Percentiles rank a stretch among this genome's conserved stretches.
Conservation (phyloP, 2,888 invertebrate species). For the Strigamia maritima region DNA sequence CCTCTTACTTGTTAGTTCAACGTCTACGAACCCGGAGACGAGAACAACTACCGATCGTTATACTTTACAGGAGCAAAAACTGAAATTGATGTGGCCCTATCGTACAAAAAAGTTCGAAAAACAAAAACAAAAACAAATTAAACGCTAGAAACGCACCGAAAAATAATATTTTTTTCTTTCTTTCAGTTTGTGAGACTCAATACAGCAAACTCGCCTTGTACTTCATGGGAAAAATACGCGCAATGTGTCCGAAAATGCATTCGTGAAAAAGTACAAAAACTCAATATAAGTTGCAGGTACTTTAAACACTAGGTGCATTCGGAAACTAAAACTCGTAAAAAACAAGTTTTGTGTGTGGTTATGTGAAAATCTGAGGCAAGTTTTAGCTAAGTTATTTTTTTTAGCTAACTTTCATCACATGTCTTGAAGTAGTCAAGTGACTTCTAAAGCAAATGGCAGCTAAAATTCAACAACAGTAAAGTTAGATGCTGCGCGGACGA, state of each 20-base stretch:
- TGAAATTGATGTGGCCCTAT: neutral
- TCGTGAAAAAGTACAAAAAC: neutral
- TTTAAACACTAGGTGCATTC: neutral
- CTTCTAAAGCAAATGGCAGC: no score
- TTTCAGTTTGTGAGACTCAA: neutral
- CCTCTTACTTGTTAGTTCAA: neutral
- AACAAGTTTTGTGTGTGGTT: no score
- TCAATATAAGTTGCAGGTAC: neutral
- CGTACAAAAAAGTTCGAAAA: neutral
- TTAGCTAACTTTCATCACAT: no score
- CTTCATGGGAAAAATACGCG: neutral
- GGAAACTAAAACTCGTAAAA: no score
- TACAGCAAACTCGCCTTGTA: neutral
- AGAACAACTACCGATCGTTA: neutral
- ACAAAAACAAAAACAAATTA: neutral
- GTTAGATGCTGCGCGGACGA: no score
- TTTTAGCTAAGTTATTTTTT: no score
- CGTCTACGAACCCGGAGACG: neutral
- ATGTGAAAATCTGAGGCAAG: no score
- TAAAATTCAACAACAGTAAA: no score
- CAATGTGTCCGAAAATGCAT: neutral
- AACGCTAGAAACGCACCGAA: no score
- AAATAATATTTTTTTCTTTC: no score
- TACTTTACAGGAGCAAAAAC: neutral
- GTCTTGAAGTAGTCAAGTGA: no score